Evolutionary conservation across 2,888 invertebrate species (phyloP).

Genomic region (Cloeon dipterum): DNA sequence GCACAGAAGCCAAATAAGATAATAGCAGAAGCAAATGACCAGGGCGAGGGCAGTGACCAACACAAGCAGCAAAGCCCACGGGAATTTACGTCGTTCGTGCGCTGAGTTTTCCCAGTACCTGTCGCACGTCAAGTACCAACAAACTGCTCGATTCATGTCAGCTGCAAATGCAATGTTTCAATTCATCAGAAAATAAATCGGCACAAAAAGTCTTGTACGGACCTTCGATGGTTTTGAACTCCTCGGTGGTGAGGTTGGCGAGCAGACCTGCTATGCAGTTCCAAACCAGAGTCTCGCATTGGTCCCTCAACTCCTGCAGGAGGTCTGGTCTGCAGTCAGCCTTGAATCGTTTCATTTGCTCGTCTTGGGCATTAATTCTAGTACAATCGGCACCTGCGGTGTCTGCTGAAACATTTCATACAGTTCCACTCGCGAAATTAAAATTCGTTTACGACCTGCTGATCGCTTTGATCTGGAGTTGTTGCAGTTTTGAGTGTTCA

Average conservation of each 20-base stretch:
- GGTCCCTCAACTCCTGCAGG: conserved; percentile 43
- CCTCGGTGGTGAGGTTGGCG: conserved; percentile 54
- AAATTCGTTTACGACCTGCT: too few relatives aligned
- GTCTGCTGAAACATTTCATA: too few relatives aligned
- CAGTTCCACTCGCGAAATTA: too few relatives aligned
- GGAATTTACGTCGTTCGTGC: conserved; percentile 48
- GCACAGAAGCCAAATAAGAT: conserved; percentile 78
- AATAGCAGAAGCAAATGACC: conserved; percentile 73
- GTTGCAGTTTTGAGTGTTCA: too few relatives aligned
- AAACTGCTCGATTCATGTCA: conserved; percentile 69
- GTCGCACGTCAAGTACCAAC: conserved; percentile 82
- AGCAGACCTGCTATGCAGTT: conserved; percentile 64
- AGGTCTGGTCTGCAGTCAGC: conserved; percentile 63
- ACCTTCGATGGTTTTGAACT: conserved; percentile 76
- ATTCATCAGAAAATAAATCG: too few relatives aligned
- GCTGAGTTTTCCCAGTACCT: conserved; percentile 75
- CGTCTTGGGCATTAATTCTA: too few relatives aligned
- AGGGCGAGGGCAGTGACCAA: conserved; percentile 58
- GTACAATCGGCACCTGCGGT: too few relatives aligned
- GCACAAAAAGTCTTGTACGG: neutral
- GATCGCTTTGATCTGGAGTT: too few relatives aligned
- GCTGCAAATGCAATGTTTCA: conserved; percentile 28
- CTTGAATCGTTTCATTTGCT: conserved; percentile 36
- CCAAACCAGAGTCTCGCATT: conserved; percentile 49
- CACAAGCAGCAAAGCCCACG: conserved; percentile 56